Base-by-base conservation (phyloP, 1,140 invertebrate species). In the Grapholita molesta region DNA sequence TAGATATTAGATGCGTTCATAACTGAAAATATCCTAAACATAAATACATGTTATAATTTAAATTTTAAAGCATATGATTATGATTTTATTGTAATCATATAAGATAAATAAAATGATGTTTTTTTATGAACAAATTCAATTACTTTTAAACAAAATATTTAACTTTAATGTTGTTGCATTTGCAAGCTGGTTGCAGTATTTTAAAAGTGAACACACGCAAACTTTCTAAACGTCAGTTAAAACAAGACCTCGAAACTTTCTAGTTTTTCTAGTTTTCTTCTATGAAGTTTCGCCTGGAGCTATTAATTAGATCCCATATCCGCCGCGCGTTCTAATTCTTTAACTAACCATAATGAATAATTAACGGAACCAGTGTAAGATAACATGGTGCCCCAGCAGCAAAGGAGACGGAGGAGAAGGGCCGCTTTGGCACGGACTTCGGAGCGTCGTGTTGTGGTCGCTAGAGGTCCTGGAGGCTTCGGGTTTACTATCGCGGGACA, bases 361-460 rank as follows among this genome's bases (percentile, higher is more conserved):
- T 71, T 67, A 28, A 52, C 11, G 33, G 21, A 48, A 18, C 42
- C 42, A 48, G 18, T 21, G 18, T 75, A 52, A 74, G 15, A 7
- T 76, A 76, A 61, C 70, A 91, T 91, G 89, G 89, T 91, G 65
- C 89, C 89, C 74, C 94, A 96, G 84, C 95, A 95, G 70, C 95
- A 94, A 80, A 93, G 96, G 74, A 92, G 96, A 70, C 94, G 96
- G 74, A 97, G 97, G 88, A 96, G 97, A 84, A 92, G 96, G 52
- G 94, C 95, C 5, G 96, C 95, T 78, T 95, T 97, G 83, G 95
- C 96, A 18, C 78, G 85, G 42, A 84, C 85, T 67, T 71, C 86
- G 5, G 95, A 97, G 18, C 94, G 97, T 64, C 96, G 95, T 2
- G 96, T 99, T 18, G 97, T 99, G 80, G 94, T 99, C 7, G 93